Evolutionary conservation across 2,797 vertebrate genomes (phyloP).

Genomic region (Helarctos malayanus): DNA sequence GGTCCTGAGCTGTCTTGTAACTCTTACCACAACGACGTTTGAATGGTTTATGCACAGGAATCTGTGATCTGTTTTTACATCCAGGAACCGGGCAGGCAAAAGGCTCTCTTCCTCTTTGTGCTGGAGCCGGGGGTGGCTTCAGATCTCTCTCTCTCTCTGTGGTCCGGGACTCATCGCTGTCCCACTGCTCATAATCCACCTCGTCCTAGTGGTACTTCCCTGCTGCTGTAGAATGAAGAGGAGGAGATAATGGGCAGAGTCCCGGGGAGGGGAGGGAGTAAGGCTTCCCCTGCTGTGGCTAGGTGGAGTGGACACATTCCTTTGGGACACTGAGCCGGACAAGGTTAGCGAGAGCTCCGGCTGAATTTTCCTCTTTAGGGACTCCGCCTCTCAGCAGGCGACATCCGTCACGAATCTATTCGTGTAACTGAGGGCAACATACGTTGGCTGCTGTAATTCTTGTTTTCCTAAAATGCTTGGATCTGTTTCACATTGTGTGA

Average conservation of each 20-base stretch:
- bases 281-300: slow-evolving; percentile 98
- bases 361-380: slow-evolving; percentile 94
- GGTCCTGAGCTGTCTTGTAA: slow-evolving; percentile 99
- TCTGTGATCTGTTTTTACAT: slow-evolving; percentile 99
- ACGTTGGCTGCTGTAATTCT: too few species aligned
- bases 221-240: slow-evolving; percentile 98
- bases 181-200: slow-evolving; percentile 98
- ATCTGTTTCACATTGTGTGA: too few species aligned
- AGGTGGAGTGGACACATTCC: slow-evolving; percentile 95
- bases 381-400: slow-evolving; percentile 95
- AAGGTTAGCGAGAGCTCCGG: slow-evolving; percentile 96
- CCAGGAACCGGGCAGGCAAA: slow-evolving; percentile 99
- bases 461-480: too few species aligned
- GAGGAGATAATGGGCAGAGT: slow-evolving; percentile 99
- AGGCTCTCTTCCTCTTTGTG: slow-evolving; percentile 98
- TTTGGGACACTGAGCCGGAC: slow-evolving; percentile 94
- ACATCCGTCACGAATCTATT: slow-evolving; percentile 97
- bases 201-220: slow-evolving; percentile 98
- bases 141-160: slow-evolving; percentile 99
- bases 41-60: slow-evolving; percentile 97
- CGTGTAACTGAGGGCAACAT: too few species aligned
- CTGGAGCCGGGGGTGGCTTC: slow-evolving; percentile 99
- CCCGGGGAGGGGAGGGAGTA: slow-evolving; percentile 93
- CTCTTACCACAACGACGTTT: slow-evolving; percentile 99
- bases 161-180: slow-evolving; percentile 99